Evolutionary conservation across 2,888 invertebrate genomes (phyloP).

Genomic region (Cotesia congregata): DNA sequence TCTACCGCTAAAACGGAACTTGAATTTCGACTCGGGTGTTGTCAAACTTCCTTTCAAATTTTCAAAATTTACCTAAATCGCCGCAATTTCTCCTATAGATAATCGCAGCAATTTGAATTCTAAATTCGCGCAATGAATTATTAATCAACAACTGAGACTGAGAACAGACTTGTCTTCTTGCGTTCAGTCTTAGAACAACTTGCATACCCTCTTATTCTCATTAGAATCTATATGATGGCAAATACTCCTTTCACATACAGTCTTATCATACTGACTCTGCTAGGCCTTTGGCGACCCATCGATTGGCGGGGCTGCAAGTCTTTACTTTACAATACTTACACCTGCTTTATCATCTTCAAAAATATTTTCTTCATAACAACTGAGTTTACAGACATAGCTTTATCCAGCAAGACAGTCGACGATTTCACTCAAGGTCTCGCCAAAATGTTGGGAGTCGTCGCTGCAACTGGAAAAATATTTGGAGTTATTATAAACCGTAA

Average conservation of each 20-base stretch:
- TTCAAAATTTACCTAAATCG: neutral
- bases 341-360: neutral
- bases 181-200: neutral
- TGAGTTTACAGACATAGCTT: neutral
- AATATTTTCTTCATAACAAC: neutral
- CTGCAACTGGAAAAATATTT: neutral
- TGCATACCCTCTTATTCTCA: neutral
- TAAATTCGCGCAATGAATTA: neutral
- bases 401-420: neutral
- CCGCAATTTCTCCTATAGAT: neutral
- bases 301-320: neutral
- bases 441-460: neutral
- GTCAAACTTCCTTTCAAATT: neutral
- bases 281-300: conserved; percentile 8
- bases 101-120: neutral
- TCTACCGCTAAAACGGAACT: too few species aligned
- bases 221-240: neutral
- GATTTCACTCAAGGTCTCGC: neutral
- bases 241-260: neutral
- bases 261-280: neutral
- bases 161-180: neutral
- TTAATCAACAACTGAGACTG: neutral
- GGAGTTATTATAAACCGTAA: neutral
- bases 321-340: neutral
- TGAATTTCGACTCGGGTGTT: too few species aligned